A percentile compares a stretch with the other conserved stretches of the same genome.
Conservation (phyloP, 2,888 invertebrate species). For the Atrina japonica region DNA sequence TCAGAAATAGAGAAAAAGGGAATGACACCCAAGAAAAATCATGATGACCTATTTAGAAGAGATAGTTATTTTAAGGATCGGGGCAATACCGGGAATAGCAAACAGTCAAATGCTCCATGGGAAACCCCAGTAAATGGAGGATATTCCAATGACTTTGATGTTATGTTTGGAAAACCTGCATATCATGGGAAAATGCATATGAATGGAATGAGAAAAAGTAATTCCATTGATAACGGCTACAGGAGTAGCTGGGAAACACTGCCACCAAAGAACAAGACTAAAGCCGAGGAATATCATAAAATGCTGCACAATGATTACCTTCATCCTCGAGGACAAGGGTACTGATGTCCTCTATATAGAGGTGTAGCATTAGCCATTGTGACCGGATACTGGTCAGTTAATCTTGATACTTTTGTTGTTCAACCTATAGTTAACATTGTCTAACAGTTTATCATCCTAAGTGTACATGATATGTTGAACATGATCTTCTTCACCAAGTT, state of each 20-base stretch:
- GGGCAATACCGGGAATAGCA: not conserved
- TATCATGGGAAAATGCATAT: conserved; percentile 6
- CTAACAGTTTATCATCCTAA: too few species aligned
- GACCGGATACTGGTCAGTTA: too few species aligned
- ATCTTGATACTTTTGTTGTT: too few species aligned
- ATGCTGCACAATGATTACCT: conserved; percentile 5
- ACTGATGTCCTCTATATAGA: too few species aligned
- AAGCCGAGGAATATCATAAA: conserved; percentile 19
- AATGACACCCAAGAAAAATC: not conserved
- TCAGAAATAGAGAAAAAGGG: not conserved
- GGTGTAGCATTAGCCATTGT: too few species aligned
- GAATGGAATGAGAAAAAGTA: not conserved
- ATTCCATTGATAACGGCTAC: not conserved
- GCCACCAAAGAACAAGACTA: conserved; percentile 1
- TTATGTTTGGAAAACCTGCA: conserved; percentile 26
- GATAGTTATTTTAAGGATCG: not conserved
- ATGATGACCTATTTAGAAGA: conserved; percentile 6
- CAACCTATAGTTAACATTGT: too few species aligned
- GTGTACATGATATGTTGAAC: too few species aligned
- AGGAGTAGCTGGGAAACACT: not conserved
- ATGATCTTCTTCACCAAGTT: too few species aligned
- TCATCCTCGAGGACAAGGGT: not conserved
- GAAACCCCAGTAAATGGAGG: not conserved
- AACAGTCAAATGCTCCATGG: conserved; percentile 20
- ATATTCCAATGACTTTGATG: conserved; percentile 11